These are phyloP conservation scores for Barypeithes pellucidus DNA, from an alignment of 2,888 invertebrate species.

Conservation along the genomic window DNA sequence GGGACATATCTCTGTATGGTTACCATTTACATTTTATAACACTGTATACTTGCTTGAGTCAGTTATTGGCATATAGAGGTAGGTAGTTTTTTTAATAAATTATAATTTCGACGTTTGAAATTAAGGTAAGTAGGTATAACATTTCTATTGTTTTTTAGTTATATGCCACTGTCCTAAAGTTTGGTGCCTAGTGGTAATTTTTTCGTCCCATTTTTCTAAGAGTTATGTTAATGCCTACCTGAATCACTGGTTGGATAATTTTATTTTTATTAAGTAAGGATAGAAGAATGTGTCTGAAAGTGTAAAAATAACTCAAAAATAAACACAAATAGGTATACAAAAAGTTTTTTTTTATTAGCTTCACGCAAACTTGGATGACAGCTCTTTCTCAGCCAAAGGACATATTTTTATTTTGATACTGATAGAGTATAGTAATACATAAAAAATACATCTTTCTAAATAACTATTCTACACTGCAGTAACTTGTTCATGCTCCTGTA, in stretches of 20 bases:
- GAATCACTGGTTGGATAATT: conserved; percentile 3
- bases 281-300: neutral
- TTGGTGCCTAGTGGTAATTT: conserved; percentile 62
- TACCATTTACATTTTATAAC: conserved; percentile 76
- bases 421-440: too few species aligned
- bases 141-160: conserved; percentile 55
- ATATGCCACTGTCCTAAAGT: conserved; percentile 60
- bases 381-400: too few species aligned
- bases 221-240: conserved; percentile 10
- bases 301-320: neutral
- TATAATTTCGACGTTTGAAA: too few species aligned
- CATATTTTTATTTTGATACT: too few species aligned
- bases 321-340: neutral
- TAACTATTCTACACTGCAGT: neutral
- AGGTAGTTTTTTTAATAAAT: conserved; percentile 53
- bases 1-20: conserved; percentile 71
- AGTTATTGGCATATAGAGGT: conserved; percentile 80
- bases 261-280: conserved; percentile 17
- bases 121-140: too few species aligned
- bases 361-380: too few species aligned
- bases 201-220: conserved; percentile 59
- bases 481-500: conserved; percentile 17
- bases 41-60: conserved; percentile 77
- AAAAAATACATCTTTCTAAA: neutral
- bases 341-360: neutral